Evolutionary conservation across 2,797 vertebrate species (phyloP).

Genomic region (Paedocypris micromegethes): DNA sequence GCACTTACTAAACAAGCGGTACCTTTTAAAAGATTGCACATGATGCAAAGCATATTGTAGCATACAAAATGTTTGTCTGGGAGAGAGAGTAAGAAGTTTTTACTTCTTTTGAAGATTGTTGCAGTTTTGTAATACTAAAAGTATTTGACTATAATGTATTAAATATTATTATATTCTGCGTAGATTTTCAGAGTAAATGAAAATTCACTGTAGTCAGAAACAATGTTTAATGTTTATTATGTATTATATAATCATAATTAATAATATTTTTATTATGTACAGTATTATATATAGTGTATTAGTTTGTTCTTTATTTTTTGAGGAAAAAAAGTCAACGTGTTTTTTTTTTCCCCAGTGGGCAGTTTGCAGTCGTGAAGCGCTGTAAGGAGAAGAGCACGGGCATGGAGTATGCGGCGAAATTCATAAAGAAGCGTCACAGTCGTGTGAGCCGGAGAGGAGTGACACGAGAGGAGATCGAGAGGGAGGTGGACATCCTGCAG

Average conservation of each 20-base stretch:
- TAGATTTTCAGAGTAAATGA: too few species aligned
- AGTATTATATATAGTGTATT: too few species aligned
- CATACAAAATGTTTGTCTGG: neutral
- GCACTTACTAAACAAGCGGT: too few species aligned
- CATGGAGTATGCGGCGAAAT: conserved; percentile 84
- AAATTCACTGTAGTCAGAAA: too few species aligned
- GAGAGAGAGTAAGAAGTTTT: neutral
- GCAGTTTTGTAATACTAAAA: too few species aligned
- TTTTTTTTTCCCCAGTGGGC: conserved; percentile 72
- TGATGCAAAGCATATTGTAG: neutral
- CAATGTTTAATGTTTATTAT: too few species aligned
- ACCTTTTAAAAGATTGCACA: too few species aligned
- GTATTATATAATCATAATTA: too few species aligned
- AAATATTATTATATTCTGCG: too few species aligned
- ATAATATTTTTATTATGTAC: too few species aligned
- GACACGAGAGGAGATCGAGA: conserved; percentile 84
- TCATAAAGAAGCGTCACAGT: conserved; percentile 92
- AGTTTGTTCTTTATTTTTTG: neutral
- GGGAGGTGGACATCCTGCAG: conserved; percentile 90
- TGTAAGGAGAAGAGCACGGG: conserved; percentile 81
- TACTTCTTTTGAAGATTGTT: too few species aligned
- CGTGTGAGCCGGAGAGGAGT: conserved; percentile 84
- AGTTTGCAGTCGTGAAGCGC: conserved; percentile 92
- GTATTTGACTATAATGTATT: too few species aligned
- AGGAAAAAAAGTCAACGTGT: conserved; percentile 4